Conservation (phyloP, 2,113 vertebrate species). For the Suricata suricatta region DNA sequence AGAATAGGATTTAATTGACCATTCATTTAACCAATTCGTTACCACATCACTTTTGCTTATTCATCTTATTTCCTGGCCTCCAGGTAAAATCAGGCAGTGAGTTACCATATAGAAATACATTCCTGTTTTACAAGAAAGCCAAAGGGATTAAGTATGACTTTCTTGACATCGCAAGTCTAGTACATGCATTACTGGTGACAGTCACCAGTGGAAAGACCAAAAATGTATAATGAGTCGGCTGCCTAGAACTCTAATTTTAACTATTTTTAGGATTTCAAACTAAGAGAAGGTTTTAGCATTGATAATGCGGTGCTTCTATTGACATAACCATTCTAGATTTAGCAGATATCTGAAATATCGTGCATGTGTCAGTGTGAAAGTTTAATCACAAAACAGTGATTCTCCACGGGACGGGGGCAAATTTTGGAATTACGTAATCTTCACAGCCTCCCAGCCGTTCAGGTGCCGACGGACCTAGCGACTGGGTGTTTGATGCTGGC, state of each 20-base stretch:
- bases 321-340: not conserved
- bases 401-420: not conserved
- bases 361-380: not conserved
- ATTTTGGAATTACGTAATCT: not conserved
- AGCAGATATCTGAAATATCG: not conserved
- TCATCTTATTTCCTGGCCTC: not conserved
- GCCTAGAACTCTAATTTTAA: not conserved
- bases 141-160: not conserved
- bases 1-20: not conserved
- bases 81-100: not conserved
- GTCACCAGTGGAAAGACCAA: not conserved
- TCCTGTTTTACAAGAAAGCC: not conserved
- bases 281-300: not conserved
- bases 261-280: not conserved
- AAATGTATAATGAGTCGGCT: not conserved
- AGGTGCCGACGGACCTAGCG: not conserved
- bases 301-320: not conserved
- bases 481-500: not conserved
- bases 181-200: too few relatives aligned
- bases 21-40: not conserved
- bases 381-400: not conserved
- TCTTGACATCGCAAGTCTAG: not conserved
- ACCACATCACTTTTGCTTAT: not conserved
- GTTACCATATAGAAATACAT: not conserved
- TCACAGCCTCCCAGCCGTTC: not conserved